These are phyloP conservation scores for Acronicta aceris DNA, from an alignment of 2,888 invertebrate species.

Conservation along the genomic window DNA sequence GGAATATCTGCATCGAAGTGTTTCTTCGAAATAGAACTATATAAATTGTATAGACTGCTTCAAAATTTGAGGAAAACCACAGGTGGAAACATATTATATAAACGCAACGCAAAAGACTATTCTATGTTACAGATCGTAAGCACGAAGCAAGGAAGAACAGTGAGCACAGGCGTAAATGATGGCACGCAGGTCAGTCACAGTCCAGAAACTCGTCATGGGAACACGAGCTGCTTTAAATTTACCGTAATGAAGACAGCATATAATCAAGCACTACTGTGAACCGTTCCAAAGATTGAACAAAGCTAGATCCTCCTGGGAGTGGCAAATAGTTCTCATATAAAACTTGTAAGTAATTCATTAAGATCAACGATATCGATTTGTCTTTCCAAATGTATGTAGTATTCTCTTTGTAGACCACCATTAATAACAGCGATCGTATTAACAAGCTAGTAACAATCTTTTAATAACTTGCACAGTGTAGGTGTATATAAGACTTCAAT, in stretches of 20 bases:
- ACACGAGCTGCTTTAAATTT: slow-evolving; percentile 70
- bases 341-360: slow-evolving; percentile 1
- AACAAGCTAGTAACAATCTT: slow-evolving; percentile 30
- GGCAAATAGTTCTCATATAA: slow-evolving; percentile 14
- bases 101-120: slow-evolving; percentile 30
- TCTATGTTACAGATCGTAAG: slow-evolving; percentile 48
- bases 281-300: slow-evolving; percentile 25
- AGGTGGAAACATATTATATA: slow-evolving; percentile 48
- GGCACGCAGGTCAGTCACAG: slow-evolving; percentile 70
- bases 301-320: slow-evolving; percentile 40
- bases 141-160: slow-evolving; percentile 65
- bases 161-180: slow-evolving; percentile 63
- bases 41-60: slow-evolving; percentile 45
- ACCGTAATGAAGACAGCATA: slow-evolving; percentile 63
- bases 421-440: slow-evolving; percentile 30
- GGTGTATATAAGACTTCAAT: slow-evolving; percentile 36
- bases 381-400: slow-evolving; percentile 23
- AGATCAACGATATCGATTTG: slow-evolving; percentile 15
- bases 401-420: slow-evolving; percentile 21
- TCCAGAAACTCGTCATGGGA: slow-evolving; percentile 84
- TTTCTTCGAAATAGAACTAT: slow-evolving; percentile 58
- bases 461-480: slow-evolving; percentile 35
- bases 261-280: slow-evolving; percentile 18
- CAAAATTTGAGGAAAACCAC: slow-evolving; percentile 67
- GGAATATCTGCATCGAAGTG: slow-evolving; percentile 62